phyloP scores from a whole-genome alignment of 2,113 vertebrate species.

The Pteruthius melanotis region DNA sequence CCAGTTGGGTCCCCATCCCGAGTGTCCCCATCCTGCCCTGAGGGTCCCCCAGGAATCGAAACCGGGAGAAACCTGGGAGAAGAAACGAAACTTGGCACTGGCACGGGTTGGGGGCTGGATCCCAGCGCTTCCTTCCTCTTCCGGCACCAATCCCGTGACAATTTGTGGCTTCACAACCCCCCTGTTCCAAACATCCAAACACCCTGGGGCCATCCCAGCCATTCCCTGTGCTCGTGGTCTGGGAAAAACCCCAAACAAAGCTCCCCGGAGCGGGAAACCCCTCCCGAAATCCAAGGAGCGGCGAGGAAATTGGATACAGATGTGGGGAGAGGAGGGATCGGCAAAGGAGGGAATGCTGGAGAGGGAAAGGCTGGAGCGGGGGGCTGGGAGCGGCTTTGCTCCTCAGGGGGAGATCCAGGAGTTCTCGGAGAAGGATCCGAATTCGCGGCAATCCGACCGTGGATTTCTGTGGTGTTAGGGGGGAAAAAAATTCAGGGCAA shows the following conservation, averaged over 20 bases:
- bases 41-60: not conserved
- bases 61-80: not conserved
- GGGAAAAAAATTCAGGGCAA: accelerated
- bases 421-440: accelerated
- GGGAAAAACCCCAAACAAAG: not conserved
- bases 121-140: not conserved
- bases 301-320: not conserved
- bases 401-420: not conserved
- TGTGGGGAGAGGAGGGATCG: not conserved
- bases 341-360: not conserved
- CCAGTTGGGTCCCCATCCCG: not conserved
- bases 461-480: accelerated
- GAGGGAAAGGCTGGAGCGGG: not conserved
- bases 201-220: not conserved
- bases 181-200: accelerated
- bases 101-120: accelerated
- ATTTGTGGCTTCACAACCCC: not conserved
- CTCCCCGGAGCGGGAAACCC: not conserved
- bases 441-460: accelerated
- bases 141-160: not conserved
- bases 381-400: not conserved
- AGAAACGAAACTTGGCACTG: not conserved
- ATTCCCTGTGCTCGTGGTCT: accelerated
- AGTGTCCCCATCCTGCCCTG: not conserved
- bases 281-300: not conserved